These are phyloP conservation scores for Acanthosepion lycidas DNA, from an alignment of 2,888 invertebrate species.

Conservation along the genomic window DNA sequence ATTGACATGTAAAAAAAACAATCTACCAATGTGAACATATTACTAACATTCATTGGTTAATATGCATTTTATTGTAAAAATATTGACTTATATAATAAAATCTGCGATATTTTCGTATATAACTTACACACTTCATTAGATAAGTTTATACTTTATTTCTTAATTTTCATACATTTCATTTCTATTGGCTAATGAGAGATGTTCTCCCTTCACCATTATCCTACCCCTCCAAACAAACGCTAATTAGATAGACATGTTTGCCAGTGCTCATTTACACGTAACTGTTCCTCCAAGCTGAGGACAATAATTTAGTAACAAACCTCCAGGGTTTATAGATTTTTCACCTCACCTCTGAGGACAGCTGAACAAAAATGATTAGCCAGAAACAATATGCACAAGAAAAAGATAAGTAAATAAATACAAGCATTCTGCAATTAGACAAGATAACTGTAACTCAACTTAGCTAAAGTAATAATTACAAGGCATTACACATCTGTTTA, in stretches of 20 bases:
- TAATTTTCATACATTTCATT: too few relatives aligned
- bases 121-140: too few relatives aligned
- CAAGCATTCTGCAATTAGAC: not conserved
- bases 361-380: not conserved
- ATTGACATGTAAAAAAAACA: too few relatives aligned
- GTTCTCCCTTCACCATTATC: too few relatives aligned
- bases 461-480: not conserved
- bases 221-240: too few relatives aligned
- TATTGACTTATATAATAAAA: too few relatives aligned
- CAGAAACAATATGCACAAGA: not conserved
- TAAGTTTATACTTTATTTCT: too few relatives aligned
- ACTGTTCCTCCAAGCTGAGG: not conserved
- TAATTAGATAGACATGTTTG: not conserved
- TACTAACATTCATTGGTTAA: too few relatives aligned
- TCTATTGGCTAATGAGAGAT: too few relatives aligned
- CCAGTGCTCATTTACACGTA: not conserved
- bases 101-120: too few relatives aligned
- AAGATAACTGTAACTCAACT: not conserved
- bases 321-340: not conserved
- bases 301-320: not conserved
- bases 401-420: not conserved
- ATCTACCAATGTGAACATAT: too few relatives aligned
- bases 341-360: not conserved
- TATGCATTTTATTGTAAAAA: too few relatives aligned
- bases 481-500: not conserved